phyloP scores from a whole-genome alignment of 1,140 invertebrate genomes.

The Holotrichia oblita region DNA sequence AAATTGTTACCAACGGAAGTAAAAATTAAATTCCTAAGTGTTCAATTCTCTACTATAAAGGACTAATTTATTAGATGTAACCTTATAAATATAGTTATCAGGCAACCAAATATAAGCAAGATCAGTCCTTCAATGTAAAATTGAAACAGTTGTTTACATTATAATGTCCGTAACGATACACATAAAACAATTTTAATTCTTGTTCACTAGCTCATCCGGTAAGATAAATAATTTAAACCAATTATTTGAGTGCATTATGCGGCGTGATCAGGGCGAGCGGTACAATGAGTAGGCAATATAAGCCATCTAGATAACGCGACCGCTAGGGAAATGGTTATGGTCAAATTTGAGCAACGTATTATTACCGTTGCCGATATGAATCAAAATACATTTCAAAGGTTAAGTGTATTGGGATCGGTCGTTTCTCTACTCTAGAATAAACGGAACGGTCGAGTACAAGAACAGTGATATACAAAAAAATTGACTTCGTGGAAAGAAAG shows the following conservation, averaged over 20 bases:
- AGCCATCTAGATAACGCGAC: constrained; percentile 1
- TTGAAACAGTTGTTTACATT: not conserved
- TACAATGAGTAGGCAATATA: constrained; percentile 27
- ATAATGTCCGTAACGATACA: not conserved
- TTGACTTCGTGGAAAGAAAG: not conserved
- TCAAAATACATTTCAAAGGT: constrained; percentile 23
- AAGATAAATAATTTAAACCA: constrained; percentile 13
- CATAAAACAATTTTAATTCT: not conserved
- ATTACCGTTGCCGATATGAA: constrained; percentile 31
- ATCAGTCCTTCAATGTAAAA: too few relatives aligned
- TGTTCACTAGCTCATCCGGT: not conserved
- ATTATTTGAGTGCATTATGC: constrained; percentile 19
- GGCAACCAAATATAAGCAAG: too few relatives aligned
- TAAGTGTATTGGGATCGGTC: not conserved
- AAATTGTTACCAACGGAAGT: too few relatives aligned
- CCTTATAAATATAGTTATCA: too few relatives aligned
- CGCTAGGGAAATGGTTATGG: not conserved
- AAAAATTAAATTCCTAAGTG: too few relatives aligned
- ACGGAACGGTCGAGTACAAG: not conserved
- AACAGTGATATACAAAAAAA: constrained; percentile 10
- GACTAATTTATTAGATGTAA: too few relatives aligned
- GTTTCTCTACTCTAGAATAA: not conserved
- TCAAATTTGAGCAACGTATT: constrained; percentile 26
- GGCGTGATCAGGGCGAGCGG: not conserved
- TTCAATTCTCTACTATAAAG: too few relatives aligned